These are phyloP conservation scores for Eumerus sabulonum DNA, from an alignment of 2,888 invertebrate genomes.

Conservation along the genomic window DNA sequence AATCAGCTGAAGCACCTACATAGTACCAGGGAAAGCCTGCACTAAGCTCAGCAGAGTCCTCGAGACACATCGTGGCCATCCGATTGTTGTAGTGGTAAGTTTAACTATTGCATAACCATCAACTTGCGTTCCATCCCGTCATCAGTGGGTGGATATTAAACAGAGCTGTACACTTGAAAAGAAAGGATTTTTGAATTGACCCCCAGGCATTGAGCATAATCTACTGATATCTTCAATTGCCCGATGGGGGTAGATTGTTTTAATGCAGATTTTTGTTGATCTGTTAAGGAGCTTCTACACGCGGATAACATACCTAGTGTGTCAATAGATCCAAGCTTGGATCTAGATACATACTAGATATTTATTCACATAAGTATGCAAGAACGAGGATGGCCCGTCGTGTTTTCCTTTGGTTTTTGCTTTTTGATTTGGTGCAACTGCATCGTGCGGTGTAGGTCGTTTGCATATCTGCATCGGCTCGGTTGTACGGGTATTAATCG, in stretches of 20 bases:
- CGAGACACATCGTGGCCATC: slow-evolving; percentile 29
- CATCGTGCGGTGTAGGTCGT: slow-evolving; percentile 12
- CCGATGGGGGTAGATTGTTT: too few species aligned
- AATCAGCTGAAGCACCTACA: slow-evolving; percentile 15
- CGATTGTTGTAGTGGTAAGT: slow-evolving; percentile 42
- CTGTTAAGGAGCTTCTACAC: slow-evolving; percentile 36
- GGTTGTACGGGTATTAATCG: slow-evolving; percentile 26
- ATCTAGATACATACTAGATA: slow-evolving; percentile 1
- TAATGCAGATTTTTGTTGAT: too few species aligned
- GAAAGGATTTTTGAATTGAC: not conserved
- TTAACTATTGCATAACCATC: slow-evolving; percentile 21
- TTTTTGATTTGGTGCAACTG: not conserved
- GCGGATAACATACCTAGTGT: not conserved
- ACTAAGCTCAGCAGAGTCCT: slow-evolving; percentile 5
- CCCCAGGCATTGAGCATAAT: slow-evolving; percentile 14
- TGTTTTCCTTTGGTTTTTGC: slow-evolving; percentile 1
- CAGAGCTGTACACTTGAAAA: too few species aligned
- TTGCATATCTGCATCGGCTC: slow-evolving; percentile 28
- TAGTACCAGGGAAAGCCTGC: slow-evolving; percentile 14
- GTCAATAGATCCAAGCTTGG: slow-evolving; percentile 20
- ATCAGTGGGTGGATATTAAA: too few species aligned
- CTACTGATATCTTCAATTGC: too few species aligned
- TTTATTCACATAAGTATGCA: slow-evolving; percentile 16
- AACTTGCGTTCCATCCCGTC: too few species aligned
- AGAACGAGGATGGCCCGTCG: not conserved